Conservation (phyloP, 2,797 vertebrate species). For the Melanotaenia nigrans region DNA sequence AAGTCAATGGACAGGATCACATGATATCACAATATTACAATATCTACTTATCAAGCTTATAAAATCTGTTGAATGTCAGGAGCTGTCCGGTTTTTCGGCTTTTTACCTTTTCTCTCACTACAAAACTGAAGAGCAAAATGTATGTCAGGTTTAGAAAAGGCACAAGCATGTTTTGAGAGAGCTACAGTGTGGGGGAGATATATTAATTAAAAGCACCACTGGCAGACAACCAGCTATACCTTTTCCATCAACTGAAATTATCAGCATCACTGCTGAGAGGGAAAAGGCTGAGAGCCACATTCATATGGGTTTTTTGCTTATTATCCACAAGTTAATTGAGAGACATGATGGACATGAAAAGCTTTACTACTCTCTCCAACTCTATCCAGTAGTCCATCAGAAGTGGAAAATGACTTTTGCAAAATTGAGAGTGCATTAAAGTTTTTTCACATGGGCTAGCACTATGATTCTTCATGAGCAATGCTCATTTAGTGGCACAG, state of each 20-base stretch:
- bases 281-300: constrained; percentile 25
- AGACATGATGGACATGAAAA: constrained; percentile 19
- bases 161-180: constrained; percentile 31
- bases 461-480: neutral
- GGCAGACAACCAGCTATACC: constrained; percentile 46
- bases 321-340: constrained; percentile 42
- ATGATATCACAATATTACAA: too few relatives aligned
- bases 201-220: constrained; percentile 51
- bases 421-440: constrained; percentile 17
- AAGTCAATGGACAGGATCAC: too few relatives aligned
- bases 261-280: constrained; percentile 21
- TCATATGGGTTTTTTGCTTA: constrained; percentile 28
- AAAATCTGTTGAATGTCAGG: constrained; percentile 31
- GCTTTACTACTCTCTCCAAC: constrained; percentile 2
- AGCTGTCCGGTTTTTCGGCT: constrained; percentile 5
- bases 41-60: constrained; percentile 16
- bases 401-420: constrained; percentile 13
- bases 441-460: neutral
- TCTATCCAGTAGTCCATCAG: constrained; percentile 20
- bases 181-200: constrained; percentile 4
- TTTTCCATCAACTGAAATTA: constrained; percentile 57
- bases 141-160: constrained; percentile 11
- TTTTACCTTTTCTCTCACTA: constrained; percentile 22
- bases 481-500: neutral
- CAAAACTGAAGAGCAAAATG: constrained; percentile 46